Evolutionary conservation across 2,113 vertebrate species (phyloP), one percentile per base, ranked within the genome.

Genomic region (Chroicocephalus ridibundus): DNA sequence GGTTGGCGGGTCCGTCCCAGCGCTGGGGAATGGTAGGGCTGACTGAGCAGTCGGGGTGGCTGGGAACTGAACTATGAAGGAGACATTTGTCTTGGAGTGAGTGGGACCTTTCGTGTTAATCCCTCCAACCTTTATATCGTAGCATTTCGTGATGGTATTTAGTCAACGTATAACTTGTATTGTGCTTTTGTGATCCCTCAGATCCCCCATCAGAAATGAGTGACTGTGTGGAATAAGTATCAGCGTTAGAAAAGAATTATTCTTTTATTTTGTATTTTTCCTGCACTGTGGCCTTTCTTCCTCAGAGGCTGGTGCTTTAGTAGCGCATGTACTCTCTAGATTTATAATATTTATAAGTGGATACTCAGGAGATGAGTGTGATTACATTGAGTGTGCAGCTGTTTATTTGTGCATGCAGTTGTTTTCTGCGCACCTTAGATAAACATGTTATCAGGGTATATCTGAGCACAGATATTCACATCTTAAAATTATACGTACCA

Each of bases 101-200:
- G 88, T 75, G 64, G 94, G 74, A 96, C 96, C 92, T 93, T 96
- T 97, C 84, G 82, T 97, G 54, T 93, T 98, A 97, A 97, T 95
- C 95, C 68, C 54, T 51, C 74, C 87, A 95, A 94, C 95, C 93
- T 97, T 97, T 96, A 78, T 74, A 86, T 69, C 6, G 21, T 6
- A 87, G 57, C 89, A 55, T 95, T 95, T 86, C 32, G 3, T 90
- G 70, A 6, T 94, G 75, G 31, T 81, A 91, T 95, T 96, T 93
- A 74, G 94, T 44, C 92, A 91, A 19, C 55, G 1, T 91, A 88
- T 85, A 91, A 84, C 81, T 93, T 65, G 74, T 24, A 9, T 71
- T 68, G 70, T 65, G 74, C 36, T 7, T 65, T 85, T 64, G 77
- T 69, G 80, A 78, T 92, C 76, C 66, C 24, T 86, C 47, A 54